Evolutionary conservation across 2,888 invertebrate species (phyloP).

Genomic region (Mimachlamys varia): DNA sequence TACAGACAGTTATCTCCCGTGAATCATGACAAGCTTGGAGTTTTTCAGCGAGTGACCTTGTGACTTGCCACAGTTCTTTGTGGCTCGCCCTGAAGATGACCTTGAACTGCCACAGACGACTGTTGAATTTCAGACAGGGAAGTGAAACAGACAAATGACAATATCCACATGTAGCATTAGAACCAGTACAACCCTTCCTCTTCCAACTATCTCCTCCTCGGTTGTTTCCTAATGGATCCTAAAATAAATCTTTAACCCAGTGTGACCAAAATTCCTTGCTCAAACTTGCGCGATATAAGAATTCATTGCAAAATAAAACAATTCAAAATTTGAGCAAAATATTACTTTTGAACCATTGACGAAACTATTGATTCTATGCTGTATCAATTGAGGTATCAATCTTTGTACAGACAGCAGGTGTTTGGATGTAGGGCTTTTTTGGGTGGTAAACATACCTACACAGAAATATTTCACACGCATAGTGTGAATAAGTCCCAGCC

Average conservation of each 20-base stretch:
- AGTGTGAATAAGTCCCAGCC: neutral
- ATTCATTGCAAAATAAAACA: too few species aligned
- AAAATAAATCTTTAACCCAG: neutral
- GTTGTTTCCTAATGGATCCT: neutral
- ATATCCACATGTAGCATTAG: neutral
- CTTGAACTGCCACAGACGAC: neutral
- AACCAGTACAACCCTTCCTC: neutral
- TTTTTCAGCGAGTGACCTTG: too few species aligned
- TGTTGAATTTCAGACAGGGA: neutral
- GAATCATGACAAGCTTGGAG: neutral
- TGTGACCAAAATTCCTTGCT: neutral
- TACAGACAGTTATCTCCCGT: neutral
- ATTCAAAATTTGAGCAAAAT: too few species aligned
- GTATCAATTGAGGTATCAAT: too few species aligned
- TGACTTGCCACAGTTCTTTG: neutral
- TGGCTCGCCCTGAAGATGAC: neutral
- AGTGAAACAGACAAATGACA: conserved; percentile 9
- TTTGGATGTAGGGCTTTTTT: neutral
- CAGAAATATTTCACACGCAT: neutral
- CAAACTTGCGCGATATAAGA: neutral
- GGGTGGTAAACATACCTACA: neutral
- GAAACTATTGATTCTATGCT: too few species aligned
- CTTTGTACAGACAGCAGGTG: neutral
- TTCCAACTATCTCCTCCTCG: neutral
- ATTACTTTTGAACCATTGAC: too few species aligned